Percentiles rank a stretch among this genome's conserved stretches.
Evolutionary conservation across 2,888 invertebrate species (phyloP).

Genomic region (Saturnia pavonia): DNA sequence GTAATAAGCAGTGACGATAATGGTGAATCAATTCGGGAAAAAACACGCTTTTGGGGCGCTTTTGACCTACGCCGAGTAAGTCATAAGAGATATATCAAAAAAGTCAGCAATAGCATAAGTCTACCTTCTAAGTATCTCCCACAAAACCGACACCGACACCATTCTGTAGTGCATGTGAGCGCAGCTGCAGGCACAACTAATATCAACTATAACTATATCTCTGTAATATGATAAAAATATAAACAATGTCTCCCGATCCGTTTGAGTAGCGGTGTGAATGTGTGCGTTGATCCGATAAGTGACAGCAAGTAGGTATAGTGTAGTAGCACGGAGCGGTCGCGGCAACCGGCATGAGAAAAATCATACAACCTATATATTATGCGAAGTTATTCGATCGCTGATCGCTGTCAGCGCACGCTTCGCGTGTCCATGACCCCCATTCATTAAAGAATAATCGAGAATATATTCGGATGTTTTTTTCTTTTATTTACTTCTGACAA

Average conservation of each 20-base stretch:
- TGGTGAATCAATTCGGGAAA: too few relatives aligned
- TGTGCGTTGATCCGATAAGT: slow-evolving; percentile 15
- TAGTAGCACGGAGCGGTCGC: not conserved
- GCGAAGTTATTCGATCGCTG: not conserved
- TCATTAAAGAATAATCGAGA: not conserved
- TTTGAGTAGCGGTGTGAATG: slow-evolving; percentile 27
- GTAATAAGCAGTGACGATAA: too few relatives aligned
- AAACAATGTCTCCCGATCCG: slow-evolving; percentile 40
- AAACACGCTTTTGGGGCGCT: too few relatives aligned
- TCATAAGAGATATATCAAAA: too few relatives aligned
- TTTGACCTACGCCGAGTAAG: too few relatives aligned
- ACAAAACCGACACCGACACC: too few relatives aligned
- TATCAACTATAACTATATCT: too few relatives aligned
- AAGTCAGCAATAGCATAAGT: too few relatives aligned
- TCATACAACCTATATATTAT: not conserved
- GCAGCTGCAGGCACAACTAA: too few relatives aligned
- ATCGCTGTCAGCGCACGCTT: not conserved
- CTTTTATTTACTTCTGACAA: too few relatives aligned
- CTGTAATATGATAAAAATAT: slow-evolving; percentile 50
- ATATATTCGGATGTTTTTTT: not conserved
- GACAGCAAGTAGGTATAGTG: not conserved
- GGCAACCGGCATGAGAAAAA: slow-evolving; percentile 10
- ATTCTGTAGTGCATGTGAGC: too few relatives aligned
- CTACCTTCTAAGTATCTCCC: too few relatives aligned
- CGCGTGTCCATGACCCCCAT: not conserved